Conservation (phyloP, 2,888 invertebrate genomes). For the Lasius fuliginosus region DNA sequence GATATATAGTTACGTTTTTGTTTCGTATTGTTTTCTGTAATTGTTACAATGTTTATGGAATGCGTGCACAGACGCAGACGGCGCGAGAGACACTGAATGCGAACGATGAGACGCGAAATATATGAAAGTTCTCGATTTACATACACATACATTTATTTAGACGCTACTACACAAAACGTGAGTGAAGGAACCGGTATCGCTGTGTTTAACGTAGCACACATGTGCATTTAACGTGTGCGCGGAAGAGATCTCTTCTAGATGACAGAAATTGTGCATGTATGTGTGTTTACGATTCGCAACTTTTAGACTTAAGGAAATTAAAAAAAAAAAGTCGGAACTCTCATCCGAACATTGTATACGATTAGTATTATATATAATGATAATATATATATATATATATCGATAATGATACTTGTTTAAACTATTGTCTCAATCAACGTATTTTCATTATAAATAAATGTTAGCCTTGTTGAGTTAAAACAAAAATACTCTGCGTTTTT, state of each 20-base stretch:
- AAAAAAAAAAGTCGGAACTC: conserved; percentile 74
- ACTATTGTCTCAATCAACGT: conserved; percentile 86
- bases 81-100: conserved; percentile 35
- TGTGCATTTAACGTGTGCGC: conserved; percentile 60
- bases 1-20: conserved; percentile 83
- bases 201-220: conserved; percentile 62
- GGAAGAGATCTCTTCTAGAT: conserved; percentile 44
- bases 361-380: conserved; percentile 81
- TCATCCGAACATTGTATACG: conserved; percentile 86
- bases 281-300: conserved; percentile 81
- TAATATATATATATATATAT: conserved; percentile 49
- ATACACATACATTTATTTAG: conserved; percentile 39
- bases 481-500: conserved; percentile 64
- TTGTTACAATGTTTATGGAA: conserved; percentile 79
- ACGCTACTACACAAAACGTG: conserved; percentile 26
- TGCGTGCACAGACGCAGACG: conserved; percentile 38
- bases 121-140: conserved; percentile 38
- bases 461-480: conserved; percentile 87
- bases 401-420: conserved; percentile 86
- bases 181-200: conserved; percentile 41
- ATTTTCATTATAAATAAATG: conserved; percentile 87
- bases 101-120: conserved; percentile 36
- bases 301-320: conserved; percentile 75
- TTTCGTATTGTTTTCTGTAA: conserved; percentile 83
- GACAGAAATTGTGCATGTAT: conserved; percentile 81